These are phyloP conservation scores for Montipora efflorescens DNA, from an alignment of 64 coral and sea anemone genomes.

Conservation along the genomic window DNA sequence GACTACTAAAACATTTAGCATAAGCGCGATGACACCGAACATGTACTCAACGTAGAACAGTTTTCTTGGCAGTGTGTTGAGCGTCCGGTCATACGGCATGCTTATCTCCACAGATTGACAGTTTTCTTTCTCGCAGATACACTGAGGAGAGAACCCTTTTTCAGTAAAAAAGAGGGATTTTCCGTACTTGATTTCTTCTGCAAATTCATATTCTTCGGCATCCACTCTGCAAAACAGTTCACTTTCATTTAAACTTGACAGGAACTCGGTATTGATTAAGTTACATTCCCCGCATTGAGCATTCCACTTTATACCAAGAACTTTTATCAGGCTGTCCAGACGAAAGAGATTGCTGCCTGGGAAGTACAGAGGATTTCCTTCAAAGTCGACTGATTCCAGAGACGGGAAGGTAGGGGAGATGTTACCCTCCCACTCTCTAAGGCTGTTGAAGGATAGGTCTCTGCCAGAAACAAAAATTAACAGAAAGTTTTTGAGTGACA, in stretches of 20 bases:
- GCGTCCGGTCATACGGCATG: not conserved
- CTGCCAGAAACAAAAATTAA: not conserved
- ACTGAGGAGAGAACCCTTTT: conserved; percentile 62
- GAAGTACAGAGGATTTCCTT: conserved; percentile 34
- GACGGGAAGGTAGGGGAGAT: not conserved
- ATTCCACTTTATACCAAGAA: conserved; percentile 35
- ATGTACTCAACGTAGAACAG: conserved; percentile 67
- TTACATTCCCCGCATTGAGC: conserved; percentile 1
- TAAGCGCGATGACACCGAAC: conserved; percentile 21
- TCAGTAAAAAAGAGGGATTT: conserved; percentile 22
- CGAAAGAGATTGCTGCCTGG: conserved; percentile 15
- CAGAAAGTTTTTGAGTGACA: too few species aligned
- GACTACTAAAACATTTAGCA: conserved; percentile 37
- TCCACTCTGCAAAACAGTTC: not conserved
- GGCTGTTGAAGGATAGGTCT: conserved; percentile 34
- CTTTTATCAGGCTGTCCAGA: not conserved
- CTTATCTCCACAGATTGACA: not conserved
- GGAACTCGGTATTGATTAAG: conserved; percentile 2
- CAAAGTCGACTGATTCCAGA: conserved; percentile 9
- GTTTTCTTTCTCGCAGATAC: conserved; percentile 24
- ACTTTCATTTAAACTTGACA: conserved; percentile 3
- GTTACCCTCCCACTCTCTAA: conserved; percentile 21
- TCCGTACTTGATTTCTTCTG: conserved; percentile 46
- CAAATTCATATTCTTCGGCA: not conserved
- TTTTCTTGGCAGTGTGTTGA: conserved; percentile 44